A percentile compares a stretch with the other conserved stretches of the same genome.
phyloP scores from a whole-genome alignment of 2,797 vertebrate species.

The Clarias platycephalus region DNA sequence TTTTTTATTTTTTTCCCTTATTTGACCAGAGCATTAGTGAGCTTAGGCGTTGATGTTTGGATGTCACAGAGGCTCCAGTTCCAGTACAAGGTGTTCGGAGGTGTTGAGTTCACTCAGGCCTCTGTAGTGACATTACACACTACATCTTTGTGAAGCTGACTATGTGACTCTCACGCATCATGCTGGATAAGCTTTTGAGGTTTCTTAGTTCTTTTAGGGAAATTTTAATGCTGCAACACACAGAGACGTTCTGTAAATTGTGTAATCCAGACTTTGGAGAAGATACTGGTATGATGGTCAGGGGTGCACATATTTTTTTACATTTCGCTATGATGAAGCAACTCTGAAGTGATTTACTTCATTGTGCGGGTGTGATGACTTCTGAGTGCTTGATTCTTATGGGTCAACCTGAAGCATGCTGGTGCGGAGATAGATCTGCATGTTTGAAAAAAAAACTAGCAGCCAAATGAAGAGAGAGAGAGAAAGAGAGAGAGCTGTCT shows the following conservation, averaged over 20 bases:
- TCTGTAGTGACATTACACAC: neutral
- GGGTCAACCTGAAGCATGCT: conserved; percentile 6
- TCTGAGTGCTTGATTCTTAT: too few species aligned
- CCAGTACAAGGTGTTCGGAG: too few species aligned
- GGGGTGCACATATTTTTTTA: too few species aligned
- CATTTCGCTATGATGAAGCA: too few species aligned
- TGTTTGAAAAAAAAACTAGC: neutral
- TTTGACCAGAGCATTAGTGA: too few species aligned
- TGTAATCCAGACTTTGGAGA: neutral
- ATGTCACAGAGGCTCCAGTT: too few species aligned
- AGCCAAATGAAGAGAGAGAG: neutral
- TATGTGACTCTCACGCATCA: neutral
- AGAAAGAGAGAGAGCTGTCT: neutral
- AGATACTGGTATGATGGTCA: too few species aligned
- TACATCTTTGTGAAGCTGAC: neutral
- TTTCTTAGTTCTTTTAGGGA: neutral
- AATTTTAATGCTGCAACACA: neutral
- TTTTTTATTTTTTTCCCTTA: too few species aligned
- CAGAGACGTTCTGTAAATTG: neutral
- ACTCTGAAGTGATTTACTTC: too few species aligned
- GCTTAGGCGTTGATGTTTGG: too few species aligned
- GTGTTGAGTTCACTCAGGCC: too few species aligned
- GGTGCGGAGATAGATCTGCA: conserved; percentile 30
- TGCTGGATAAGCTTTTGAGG: neutral
- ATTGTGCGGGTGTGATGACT: too few species aligned